These are phyloP conservation scores for Scolopax rusticola DNA, from an alignment of 2,797 vertebrate genomes.

Conservation along the genomic window DNA sequence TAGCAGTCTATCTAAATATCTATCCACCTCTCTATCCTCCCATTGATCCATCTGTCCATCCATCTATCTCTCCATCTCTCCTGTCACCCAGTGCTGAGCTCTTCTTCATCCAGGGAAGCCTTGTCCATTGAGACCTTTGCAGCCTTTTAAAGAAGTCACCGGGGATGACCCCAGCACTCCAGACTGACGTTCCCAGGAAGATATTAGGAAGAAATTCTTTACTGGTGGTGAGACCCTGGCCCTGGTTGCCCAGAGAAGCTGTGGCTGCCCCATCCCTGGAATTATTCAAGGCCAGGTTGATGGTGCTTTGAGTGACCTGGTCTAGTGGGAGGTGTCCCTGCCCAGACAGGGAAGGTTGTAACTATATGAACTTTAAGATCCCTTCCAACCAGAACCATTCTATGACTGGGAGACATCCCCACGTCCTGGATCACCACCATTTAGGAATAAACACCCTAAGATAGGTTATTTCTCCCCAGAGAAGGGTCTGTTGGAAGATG, in stretches of 20 bases:
- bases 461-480: background rate
- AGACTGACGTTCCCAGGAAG: no score
- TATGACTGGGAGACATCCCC: background rate
- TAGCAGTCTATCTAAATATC: background rate
- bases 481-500: background rate
- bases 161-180: background rate
- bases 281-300: no score
- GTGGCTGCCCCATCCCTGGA: no score
- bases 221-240: no score
- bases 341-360: no score
- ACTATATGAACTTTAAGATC: no score
- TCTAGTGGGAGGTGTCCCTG: no score
- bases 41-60: background rate
- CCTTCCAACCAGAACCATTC: no score
- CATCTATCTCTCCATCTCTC: background rate
- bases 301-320: no score
- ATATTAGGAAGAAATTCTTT: no score
- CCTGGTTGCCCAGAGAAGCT: no score
- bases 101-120: background rate
- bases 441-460: fast-evolving
- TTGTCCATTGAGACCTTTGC: background rate
- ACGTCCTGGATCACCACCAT: fast-evolving
- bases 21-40: background rate
- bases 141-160: background rate
- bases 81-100: background rate